Base-by-base conservation (phyloP, 1,140 invertebrate genomes). In the Mesaphorura yosii region DNA sequence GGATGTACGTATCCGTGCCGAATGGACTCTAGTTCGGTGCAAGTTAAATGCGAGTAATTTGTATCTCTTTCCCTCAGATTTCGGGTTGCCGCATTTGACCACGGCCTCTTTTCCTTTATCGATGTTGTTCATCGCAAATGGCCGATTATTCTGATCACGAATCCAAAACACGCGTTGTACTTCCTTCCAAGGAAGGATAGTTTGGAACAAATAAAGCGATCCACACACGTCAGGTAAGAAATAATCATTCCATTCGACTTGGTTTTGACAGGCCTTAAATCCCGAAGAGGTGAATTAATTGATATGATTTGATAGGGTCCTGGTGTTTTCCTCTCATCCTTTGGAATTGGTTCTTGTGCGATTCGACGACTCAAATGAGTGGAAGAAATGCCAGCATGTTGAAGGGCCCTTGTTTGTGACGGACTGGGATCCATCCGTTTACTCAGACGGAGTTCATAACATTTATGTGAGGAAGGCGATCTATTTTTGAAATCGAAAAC, bases 71-170 rank as follows among this genome's bases (percentile, higher is more conserved):
- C 45, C 40, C 72, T 48, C 65, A 86, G 83, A 65, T 90, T 79
- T 72, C 77, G 89, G 19, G 65, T 95, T 23, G 77, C 78, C 38
- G 86, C 84, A 22, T 78, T 94, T 56, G 90, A 95, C 70, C 83
- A 92, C 70, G 88, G 87, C 19, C 67, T 89, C 53, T 82, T 94
- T 66, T 86, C 88, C n/a, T 92, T 94, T 69, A 72, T 79, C 53
- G 89, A 95, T 72, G 72, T 84, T 47, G 72, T 75, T 51, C 79
- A 88, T 66, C 73, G 78, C 53, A 72, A 77, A 37, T 92, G 86
- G 86, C 89, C 89, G 20, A 70, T 90, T 14, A 75, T 83, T 39
- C 67, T 93, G 57, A 76, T 93, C 7, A 91, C 88, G 27, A 93
- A 92, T 76, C 89, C 90, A 39, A 93, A 92, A 72, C 75, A 88